A percentile compares a stretch with the other conserved stretches of the same genome.
Conservation (phyloP, 2,113 vertebrate species). For the Electrona antarctica region DNA sequence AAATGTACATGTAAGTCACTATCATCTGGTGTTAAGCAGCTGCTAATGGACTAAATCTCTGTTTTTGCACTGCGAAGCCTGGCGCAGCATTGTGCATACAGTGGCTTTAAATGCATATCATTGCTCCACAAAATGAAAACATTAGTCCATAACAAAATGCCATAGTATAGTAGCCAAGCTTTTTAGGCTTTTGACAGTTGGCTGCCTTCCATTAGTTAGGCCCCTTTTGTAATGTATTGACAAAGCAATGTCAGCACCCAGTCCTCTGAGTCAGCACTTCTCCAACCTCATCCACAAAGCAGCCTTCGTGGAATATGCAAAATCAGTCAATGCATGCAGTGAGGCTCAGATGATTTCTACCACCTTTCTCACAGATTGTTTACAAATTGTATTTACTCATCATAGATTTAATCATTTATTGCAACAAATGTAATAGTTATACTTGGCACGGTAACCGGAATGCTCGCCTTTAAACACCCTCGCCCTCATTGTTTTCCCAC, state of each 20-base stretch:
- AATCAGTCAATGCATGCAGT: not conserved
- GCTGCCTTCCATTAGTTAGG: constrained; percentile 20
- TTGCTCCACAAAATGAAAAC: constrained; percentile 18
- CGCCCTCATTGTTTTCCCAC: too few relatives aligned
- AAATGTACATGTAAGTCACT: constrained; percentile 89
- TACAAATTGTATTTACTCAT: not conserved
- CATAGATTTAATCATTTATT: too few relatives aligned
- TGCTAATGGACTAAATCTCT: not conserved
- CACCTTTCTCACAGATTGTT: not conserved
- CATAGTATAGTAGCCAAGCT: constrained; percentile 24
- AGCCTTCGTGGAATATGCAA: constrained; percentile 12
- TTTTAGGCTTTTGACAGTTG: constrained; percentile 29
- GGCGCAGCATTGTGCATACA: not conserved
- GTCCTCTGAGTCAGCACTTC: constrained; percentile 23
- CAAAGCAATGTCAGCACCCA: constrained; percentile 41
- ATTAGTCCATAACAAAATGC: constrained; percentile 13
- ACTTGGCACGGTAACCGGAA: too few relatives aligned
- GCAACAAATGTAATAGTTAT: too few relatives aligned
- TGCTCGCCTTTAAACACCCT: too few relatives aligned
- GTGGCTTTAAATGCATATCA: constrained; percentile 30
- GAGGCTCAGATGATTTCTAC: not conserved
- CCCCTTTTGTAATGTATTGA: constrained; percentile 33
- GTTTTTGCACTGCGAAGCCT: not conserved
- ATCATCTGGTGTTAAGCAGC: not conserved
- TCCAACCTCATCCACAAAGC: constrained; percentile 4